Conservation (phyloP, 1,140 invertebrate species). For the Drosophila arizonae region DNA sequence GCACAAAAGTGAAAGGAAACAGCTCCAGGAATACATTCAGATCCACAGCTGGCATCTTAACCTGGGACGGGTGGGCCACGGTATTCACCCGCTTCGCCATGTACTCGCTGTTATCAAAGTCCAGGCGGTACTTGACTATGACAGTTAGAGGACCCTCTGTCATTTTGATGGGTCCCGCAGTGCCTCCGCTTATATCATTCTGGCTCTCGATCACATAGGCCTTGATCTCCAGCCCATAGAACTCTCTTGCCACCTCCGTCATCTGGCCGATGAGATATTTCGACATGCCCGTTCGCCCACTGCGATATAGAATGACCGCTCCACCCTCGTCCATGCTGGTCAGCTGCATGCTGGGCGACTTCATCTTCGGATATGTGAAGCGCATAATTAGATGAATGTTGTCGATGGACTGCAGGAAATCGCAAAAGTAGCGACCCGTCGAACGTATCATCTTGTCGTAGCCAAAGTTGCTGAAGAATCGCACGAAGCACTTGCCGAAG, state of each 20-base stretch:
- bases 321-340: constrained; percentile 90
- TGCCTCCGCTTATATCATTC: constrained; percentile 82
- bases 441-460: constrained; percentile 92
- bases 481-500: constrained; percentile 94
- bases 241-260: constrained; percentile 90
- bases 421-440: constrained; percentile 92
- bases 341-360: constrained; percentile 94
- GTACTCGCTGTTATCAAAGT: constrained; percentile 92
- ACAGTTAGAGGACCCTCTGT: constrained; percentile 85
- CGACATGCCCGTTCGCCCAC: constrained; percentile 89
- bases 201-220: constrained; percentile 87
- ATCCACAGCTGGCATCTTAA: constrained; percentile 86
- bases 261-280: constrained; percentile 94
- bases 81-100: constrained; percentile 84
- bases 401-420: constrained; percentile 94
- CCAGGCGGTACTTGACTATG: constrained; percentile 88
- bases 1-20: constrained; percentile 87
- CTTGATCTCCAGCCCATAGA: constrained; percentile 89
- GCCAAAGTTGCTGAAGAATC: constrained; percentile 93
- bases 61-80: constrained; percentile 83
- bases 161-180: constrained; percentile 75
- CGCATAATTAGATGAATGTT: constrained; percentile 95
- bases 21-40: constrained; percentile 88
- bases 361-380: constrained; percentile 95
- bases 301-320: constrained; percentile 91